These are phyloP conservation scores for Drosophila miranda DNA, from an alignment of 1,140 invertebrate species.

Conservation along the genomic window DNA sequence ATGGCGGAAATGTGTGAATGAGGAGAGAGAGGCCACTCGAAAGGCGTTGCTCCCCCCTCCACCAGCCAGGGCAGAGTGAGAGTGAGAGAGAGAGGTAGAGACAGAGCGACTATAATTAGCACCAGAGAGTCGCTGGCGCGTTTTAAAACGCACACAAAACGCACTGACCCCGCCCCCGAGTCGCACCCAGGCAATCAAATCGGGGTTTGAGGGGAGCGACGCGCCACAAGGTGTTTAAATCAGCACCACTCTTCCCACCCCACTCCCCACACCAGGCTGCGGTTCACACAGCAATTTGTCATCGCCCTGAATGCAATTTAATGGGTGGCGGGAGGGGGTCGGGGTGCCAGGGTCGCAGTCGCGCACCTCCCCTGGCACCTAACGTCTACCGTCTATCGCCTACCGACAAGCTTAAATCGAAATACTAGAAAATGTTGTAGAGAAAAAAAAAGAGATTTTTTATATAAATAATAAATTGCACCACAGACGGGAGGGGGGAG, in stretches of 20 bases:
- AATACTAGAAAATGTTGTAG: conserved; percentile 26
- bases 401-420: conserved; percentile 6
- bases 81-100: not conserved
- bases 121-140: conserved; percentile 26
- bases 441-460: conserved; percentile 34
- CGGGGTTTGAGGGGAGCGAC: not conserved
- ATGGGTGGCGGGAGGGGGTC: conserved; percentile 13
- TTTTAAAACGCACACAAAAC: conserved; percentile 59
- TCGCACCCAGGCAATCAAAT: conserved; percentile 42
- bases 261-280: conserved; percentile 12
- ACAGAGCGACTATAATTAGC: conserved; percentile 59
- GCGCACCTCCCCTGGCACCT: too few relatives aligned
- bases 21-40: conserved; percentile 32
- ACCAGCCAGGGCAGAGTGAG: not conserved
- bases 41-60: not conserved
- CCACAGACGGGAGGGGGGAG: too few relatives aligned
- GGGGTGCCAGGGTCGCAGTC: too few relatives aligned
- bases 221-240: too few relatives aligned
- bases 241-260: conserved; percentile 13
- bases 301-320: conserved; percentile 73
- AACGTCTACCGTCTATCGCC: too few relatives aligned
- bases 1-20: conserved; percentile 70
- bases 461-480: conserved; percentile 47
- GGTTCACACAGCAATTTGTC: conserved; percentile 49
- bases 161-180: conserved; percentile 18